Conservation (phyloP, 2,888 invertebrate genomes). For the Tribolium freemani region DNA sequence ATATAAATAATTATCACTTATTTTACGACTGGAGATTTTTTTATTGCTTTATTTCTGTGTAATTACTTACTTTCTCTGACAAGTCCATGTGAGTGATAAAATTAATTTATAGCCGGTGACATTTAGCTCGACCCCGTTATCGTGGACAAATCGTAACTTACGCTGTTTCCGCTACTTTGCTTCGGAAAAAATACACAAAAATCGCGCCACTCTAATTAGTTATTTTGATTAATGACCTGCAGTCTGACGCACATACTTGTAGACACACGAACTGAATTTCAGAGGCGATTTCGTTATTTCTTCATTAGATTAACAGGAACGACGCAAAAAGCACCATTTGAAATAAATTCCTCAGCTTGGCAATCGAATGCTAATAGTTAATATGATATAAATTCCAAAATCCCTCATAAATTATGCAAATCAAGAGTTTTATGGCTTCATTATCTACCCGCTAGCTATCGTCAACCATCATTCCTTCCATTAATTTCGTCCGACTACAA, state of each 20-base stretch:
- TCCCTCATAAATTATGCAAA: slow-evolving; percentile 37
- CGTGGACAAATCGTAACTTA: slow-evolving; percentile 62
- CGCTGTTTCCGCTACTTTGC: slow-evolving; percentile 61
- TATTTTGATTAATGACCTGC: slow-evolving; percentile 53
- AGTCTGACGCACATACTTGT: slow-evolving; percentile 7
- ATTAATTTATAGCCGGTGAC: slow-evolving; percentile 63
- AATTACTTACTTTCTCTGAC: slow-evolving; percentile 60
- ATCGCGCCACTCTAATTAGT: slow-evolving; percentile 59
- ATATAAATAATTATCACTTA: slow-evolving; percentile 57
- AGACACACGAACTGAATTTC: not conserved
- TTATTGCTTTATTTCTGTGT: slow-evolving; percentile 56
- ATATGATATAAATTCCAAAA: slow-evolving; percentile 34
- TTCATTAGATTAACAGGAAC: not conserved
- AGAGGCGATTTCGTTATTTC: not conserved
- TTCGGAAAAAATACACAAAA: slow-evolving; percentile 57
- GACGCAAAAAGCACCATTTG: slow-evolving; percentile 8
- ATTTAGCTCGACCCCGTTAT: slow-evolving; percentile 63
- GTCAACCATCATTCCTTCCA: slow-evolving; percentile 31
- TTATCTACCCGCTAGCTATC: slow-evolving; percentile 35
- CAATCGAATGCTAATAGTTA: slow-evolving; percentile 35
- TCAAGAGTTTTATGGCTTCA: slow-evolving; percentile 38
- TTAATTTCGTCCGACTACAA: slow-evolving; percentile 27
- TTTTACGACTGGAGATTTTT: slow-evolving; percentile 54
- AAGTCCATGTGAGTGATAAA: slow-evolving; percentile 58
- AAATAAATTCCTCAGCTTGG: slow-evolving; percentile 24